Conservation (phyloP, 2,888 invertebrate species). For the Drosophila affinis region DNA sequence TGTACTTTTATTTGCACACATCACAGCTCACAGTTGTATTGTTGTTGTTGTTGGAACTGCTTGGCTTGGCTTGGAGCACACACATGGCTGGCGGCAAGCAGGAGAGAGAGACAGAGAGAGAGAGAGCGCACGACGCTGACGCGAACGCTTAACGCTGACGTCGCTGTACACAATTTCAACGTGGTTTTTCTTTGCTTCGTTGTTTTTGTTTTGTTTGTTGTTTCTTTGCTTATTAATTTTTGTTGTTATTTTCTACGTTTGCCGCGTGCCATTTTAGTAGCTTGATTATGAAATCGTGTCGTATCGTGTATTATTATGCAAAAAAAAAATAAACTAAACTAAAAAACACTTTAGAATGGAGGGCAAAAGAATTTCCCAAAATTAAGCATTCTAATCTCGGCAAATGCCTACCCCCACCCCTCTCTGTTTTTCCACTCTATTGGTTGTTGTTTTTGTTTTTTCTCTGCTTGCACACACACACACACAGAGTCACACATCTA, state of each 20-base stretch:
- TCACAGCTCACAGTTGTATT: neutral
- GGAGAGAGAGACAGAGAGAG: neutral
- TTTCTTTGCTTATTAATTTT: conserved; percentile 25
- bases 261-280: conserved; percentile 39
- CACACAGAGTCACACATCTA: conserved; percentile 19
- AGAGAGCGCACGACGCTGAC: conserved; percentile 2
- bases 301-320: neutral
- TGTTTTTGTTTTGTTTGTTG: conserved; percentile 22
- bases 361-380: conserved; percentile 34
- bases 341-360: conserved; percentile 15
- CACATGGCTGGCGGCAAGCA: neutral
- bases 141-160: conserved; percentile 22
- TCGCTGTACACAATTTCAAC: conserved; percentile 58
- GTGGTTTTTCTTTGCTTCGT: conserved; percentile 61
- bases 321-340: neutral
- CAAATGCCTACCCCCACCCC: neutral
- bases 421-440: neutral
- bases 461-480: conserved; percentile 24
- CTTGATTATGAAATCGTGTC: conserved; percentile 67
- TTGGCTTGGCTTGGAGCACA: conserved; percentile 4
- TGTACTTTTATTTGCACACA: conserved; percentile 13
- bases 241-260: conserved; percentile 41
- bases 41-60: conserved; percentile 15
- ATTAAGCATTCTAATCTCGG: conserved; percentile 20
- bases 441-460: conserved; percentile 48